A percentile compares a stretch with the other conserved stretches of the same genome.
Evolutionary conservation across 1,140 invertebrate genomes (phyloP).

Genomic region (Trichonephila clavipes): DNA sequence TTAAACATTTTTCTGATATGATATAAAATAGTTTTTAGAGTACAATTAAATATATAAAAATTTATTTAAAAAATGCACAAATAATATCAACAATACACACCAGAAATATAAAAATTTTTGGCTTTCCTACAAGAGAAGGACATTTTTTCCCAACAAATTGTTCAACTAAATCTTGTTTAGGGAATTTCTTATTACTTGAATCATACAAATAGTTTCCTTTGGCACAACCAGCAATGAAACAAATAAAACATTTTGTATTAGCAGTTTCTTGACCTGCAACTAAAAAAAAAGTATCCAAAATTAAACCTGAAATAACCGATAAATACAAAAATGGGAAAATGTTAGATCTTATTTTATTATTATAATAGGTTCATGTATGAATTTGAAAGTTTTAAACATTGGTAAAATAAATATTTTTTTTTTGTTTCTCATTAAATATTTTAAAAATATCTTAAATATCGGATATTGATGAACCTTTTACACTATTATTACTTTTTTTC

Average conservation of each 20-base stretch:
- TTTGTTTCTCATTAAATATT: no score
- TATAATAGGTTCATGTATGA: no score
- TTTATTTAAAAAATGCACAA: neutral
- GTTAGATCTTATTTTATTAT: no score
- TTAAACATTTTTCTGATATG: no score
- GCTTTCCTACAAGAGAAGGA: neutral
- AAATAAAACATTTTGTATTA: neutral
- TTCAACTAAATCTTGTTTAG: neutral
- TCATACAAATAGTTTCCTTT: neutral
- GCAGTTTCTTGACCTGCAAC: neutral
- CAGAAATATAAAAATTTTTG: constrained; percentile 6
- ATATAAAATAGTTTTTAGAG: no score
- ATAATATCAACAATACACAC: neutral
- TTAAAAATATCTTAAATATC: no score
- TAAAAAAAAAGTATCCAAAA: neutral
- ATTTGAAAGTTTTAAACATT: no score
- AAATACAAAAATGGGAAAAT: neutral
- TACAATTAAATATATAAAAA: no score
- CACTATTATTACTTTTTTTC: no score
- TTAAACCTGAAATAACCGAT: neutral
- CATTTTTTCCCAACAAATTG: neutral
- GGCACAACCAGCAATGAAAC: neutral
- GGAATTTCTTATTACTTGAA: neutral
- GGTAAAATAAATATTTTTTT: no score
- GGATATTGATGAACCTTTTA: no score